A percentile compares a stretch with the other conserved stretches of the same genome.
phyloP scores from a whole-genome alignment of 2,113 vertebrate genomes.

The Otolemur garnettii region DNA sequence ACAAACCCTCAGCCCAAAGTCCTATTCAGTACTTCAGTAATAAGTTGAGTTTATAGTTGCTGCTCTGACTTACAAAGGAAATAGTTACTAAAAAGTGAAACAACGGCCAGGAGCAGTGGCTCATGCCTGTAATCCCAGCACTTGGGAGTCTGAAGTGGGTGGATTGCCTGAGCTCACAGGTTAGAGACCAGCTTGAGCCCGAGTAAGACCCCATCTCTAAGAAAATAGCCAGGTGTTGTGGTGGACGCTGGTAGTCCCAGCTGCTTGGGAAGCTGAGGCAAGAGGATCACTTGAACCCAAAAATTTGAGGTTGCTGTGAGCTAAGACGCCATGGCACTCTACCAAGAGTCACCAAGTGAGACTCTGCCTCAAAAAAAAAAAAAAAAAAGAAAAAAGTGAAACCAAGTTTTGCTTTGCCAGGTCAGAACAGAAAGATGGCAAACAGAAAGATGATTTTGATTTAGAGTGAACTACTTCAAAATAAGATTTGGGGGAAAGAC shows the following conservation, averaged over 20 bases:
- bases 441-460: slow-evolving; percentile 59
- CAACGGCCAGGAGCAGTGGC: background rate
- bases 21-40: slow-evolving; percentile 3
- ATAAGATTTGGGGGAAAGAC: slow-evolving; percentile 48
- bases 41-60: background rate
- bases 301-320: too few relatives aligned
- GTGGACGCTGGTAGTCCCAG: too few relatives aligned
- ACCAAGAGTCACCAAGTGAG: too few relatives aligned
- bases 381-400: slow-evolving; percentile 32
- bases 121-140: too few relatives aligned
- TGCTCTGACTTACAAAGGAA: slow-evolving; percentile 43
- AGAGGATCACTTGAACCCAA: too few relatives aligned
- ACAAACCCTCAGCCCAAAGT: background rate
- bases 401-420: slow-evolving; percentile 20
- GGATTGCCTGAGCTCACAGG: too few relatives aligned
- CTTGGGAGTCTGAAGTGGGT: too few relatives aligned
- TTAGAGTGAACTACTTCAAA: slow-evolving; percentile 61
- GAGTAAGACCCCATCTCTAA: too few relatives aligned
- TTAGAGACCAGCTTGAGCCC: too few relatives aligned
- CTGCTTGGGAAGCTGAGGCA: too few relatives aligned
- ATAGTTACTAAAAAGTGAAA: slow-evolving; percentile 41
- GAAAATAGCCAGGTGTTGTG: too few relatives aligned
- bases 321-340: too few relatives aligned
- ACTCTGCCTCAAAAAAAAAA: slow-evolving; percentile 38
- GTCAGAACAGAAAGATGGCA: slow-evolving; percentile 33